Evolutionary conservation across 2,113 vertebrate species (phyloP).

Genomic region (Peromyscus polionotus): DNA sequence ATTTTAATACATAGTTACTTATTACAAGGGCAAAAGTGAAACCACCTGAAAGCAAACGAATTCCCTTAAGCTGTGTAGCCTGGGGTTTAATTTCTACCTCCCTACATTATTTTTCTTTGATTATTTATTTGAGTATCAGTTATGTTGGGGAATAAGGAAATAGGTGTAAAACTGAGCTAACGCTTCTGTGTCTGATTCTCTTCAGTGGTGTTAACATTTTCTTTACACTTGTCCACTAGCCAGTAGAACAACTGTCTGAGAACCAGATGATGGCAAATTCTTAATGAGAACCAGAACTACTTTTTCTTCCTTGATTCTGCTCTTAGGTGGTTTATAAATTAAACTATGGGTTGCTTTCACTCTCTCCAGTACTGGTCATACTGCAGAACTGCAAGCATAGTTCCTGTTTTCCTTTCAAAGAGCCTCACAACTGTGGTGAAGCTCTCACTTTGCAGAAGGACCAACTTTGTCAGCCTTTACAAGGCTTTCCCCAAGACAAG

Average conservation of each 20-base stretch:
- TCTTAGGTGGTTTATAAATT: constrained; percentile 17
- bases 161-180: constrained; percentile 28
- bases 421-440: constrained; percentile 24
- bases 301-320: neutral
- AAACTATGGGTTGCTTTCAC: constrained; percentile 40
- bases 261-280: neutral
- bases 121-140: constrained; percentile 14
- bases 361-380: constrained; percentile 19
- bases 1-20: neutral
- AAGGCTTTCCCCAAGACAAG: constrained; percentile 44
- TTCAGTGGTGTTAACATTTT: constrained; percentile 41
- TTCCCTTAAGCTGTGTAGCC: neutral
- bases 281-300: neutral
- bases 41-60: neutral
- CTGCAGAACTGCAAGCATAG: constrained; percentile 23
- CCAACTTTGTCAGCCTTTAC: constrained; percentile 43
- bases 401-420: constrained; percentile 6
- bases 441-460: constrained; percentile 53
- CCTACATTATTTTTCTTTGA: neutral
- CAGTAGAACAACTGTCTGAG: neutral
- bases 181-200: constrained; percentile 47
- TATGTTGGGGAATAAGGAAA: constrained; percentile 26
- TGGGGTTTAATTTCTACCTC: constrained; percentile 15
- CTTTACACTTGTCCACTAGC: neutral
- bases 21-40: neutral